Percentiles rank a stretch among this genome's conserved stretches.
These are phyloP conservation scores for Siniperca knerii DNA, from an alignment of 2,113 vertebrate genomes.

Conservation along the genomic window DNA sequence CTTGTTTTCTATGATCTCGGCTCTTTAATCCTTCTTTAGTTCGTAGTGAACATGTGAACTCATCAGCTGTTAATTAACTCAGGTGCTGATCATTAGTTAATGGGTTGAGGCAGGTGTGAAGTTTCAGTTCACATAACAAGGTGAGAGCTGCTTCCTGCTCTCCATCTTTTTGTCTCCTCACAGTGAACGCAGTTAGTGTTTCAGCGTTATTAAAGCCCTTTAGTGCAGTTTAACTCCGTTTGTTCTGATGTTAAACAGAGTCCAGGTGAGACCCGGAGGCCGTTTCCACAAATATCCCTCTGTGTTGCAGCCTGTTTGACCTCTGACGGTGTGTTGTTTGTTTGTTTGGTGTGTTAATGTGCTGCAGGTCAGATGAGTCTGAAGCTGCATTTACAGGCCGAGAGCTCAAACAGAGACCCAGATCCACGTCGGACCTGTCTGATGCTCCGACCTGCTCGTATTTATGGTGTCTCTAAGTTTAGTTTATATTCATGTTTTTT, in stretches of 20 bases:
- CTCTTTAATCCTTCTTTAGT: too few species aligned
- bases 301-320: neutral
- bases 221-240: neutral
- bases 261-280: neutral
- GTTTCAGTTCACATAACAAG: neutral
- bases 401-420: too few species aligned
- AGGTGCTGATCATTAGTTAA: neutral
- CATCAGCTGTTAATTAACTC: neutral
- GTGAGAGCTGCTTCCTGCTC: neutral
- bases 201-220: neutral
- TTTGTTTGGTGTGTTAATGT: neutral
- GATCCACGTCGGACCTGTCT: too few species aligned
- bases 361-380: conserved; percentile 14
- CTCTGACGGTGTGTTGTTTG: neutral
- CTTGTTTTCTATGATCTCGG: too few species aligned
- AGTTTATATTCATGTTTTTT: too few species aligned
- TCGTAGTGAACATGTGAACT: neutral
- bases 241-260: neutral
- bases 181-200: neutral
- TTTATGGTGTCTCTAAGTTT: too few species aligned
- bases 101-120: neutral
- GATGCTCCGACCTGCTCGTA: neutral
- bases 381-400: neutral
- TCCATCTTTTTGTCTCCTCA: neutral
- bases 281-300: neutral